Conservation (phyloP, 2,113 vertebrate species). For the Corvus cornix region DNA sequence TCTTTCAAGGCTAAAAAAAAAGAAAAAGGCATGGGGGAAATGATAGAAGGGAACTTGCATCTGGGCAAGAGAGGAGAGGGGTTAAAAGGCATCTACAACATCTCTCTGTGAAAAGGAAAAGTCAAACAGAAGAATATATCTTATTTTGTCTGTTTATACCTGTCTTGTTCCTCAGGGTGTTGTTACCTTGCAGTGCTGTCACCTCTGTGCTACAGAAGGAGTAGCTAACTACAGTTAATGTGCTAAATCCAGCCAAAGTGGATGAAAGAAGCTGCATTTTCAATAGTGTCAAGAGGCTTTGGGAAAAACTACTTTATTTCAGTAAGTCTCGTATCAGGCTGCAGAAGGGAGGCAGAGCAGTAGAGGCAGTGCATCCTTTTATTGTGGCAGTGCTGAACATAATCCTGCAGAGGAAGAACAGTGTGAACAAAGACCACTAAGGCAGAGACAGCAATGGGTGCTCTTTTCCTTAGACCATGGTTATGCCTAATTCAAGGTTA, state of each 20-base stretch:
- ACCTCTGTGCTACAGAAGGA: neutral
- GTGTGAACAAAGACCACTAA: neutral
- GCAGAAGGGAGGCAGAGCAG: neutral
- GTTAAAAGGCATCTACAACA: neutral
- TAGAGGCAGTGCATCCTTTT: no score
- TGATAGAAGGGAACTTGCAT: neutral
- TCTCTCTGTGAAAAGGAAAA: neutral
- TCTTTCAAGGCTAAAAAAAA: neutral
- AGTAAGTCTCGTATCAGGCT: neutral
- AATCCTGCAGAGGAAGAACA: neutral
- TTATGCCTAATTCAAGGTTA: neutral
- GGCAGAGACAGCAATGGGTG: rapidly evolving
- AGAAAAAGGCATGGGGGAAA: rapidly evolving
- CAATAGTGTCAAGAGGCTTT: neutral
- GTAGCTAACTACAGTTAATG: neutral
- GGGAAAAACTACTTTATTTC: neutral
- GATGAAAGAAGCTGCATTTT: neutral
- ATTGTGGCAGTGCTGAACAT: neutral
- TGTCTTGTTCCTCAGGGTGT: neutral
- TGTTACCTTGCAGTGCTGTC: neutral
- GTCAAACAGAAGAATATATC: neutral
- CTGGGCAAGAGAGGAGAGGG: neutral
- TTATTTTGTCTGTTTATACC: neutral
- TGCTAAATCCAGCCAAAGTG: neutral
- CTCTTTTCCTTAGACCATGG: neutral